phyloP scores from a whole-genome alignment of 2,797 vertebrate genomes.

The Sitta carolinensis region DNA sequence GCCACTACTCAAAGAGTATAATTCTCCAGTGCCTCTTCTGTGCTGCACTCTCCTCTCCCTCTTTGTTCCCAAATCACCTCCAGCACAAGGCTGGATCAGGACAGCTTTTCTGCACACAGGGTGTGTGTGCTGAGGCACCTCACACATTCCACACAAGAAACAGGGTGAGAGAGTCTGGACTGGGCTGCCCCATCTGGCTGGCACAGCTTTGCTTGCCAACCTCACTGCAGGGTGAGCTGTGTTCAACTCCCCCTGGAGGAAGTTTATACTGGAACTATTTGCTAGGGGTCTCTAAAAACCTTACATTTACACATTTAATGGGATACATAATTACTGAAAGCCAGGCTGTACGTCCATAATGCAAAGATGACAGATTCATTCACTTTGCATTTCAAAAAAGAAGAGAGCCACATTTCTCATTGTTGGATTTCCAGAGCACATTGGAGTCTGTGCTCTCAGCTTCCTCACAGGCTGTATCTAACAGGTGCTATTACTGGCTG shows the following conservation, averaged over 20 bases:
- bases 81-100: rapidly evolving
- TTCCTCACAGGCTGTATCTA: background rate
- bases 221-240: background rate
- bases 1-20: background rate
- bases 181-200: background rate
- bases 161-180: rapidly evolving
- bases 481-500: background rate
- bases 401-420: background rate
- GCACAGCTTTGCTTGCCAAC: background rate
- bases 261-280: background rate
- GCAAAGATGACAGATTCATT: background rate
- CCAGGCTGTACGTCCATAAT: background rate
- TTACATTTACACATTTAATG: background rate
- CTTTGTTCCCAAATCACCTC: background rate
- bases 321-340: background rate
- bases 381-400: background rate
- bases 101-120: background rate
- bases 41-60: background rate
- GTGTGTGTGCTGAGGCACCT: background rate
- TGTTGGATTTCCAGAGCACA: background rate
- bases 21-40: background rate
- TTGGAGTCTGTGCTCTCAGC: background rate
- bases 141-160: rapidly evolving
- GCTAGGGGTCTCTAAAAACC: background rate
- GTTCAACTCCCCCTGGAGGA: rapidly evolving